Conservation (phyloP, 2,888 invertebrate genomes). For the Idaea straminata region DNA sequence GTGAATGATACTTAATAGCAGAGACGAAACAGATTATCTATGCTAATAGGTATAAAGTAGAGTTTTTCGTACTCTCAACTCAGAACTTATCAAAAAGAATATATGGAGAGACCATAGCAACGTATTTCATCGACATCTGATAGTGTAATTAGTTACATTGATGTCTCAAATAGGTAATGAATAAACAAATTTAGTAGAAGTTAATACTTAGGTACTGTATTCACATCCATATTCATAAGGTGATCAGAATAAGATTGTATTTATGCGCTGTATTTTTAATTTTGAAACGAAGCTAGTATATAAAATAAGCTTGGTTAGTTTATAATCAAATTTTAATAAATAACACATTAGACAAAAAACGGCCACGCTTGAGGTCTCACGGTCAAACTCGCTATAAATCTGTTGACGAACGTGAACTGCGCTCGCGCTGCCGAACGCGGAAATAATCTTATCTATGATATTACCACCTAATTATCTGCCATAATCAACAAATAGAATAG, state of each 20-base stretch:
- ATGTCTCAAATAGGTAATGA: slow-evolving; percentile 44
- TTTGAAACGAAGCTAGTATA: slow-evolving; percentile 57
- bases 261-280: slow-evolving; percentile 54
- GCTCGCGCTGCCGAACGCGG: slow-evolving; percentile 45
- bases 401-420: slow-evolving; percentile 55
- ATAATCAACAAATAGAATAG: slow-evolving; percentile 46
- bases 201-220: slow-evolving; percentile 31
- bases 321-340: slow-evolving; percentile 76
- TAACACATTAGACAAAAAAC: slow-evolving; percentile 75
- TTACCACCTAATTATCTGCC: slow-evolving; percentile 59
- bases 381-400: slow-evolving; percentile 76
- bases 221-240: slow-evolving; percentile 58
- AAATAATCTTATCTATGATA: slow-evolving; percentile 40
- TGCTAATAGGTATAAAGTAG: too few species aligned
- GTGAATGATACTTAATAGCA: too few species aligned
- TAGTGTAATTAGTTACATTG: slow-evolving; percentile 50
- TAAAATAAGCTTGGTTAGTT: slow-evolving; percentile 63
- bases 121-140: slow-evolving; percentile 39
- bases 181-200: slow-evolving; percentile 43
- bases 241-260: slow-evolving; percentile 48
- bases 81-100: neutral
- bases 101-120: slow-evolving; percentile 12
- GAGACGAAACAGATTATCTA: too few species aligned
- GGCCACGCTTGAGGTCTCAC: slow-evolving; percentile 72
- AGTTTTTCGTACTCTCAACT: too few species aligned